Evolutionary conservation across 1,140 invertebrate species (phyloP).

Genomic region (Euborellia annulipes): DNA sequence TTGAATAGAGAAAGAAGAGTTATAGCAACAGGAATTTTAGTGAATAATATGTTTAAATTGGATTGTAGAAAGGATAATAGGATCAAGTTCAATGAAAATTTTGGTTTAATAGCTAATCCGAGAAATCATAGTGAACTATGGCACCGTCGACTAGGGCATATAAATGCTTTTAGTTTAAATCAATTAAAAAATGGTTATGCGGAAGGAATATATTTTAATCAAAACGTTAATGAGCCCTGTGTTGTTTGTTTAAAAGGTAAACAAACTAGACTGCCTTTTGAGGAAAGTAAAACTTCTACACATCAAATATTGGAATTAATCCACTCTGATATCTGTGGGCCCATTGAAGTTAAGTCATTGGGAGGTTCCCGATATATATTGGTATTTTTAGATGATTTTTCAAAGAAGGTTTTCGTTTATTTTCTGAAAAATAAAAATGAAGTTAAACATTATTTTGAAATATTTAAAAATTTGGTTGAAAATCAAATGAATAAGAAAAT

Average conservation of each 20-base stretch:
- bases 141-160: constrained; percentile 10
- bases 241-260: constrained; percentile 20
- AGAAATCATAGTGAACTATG: too few species aligned
- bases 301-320: constrained; percentile 7
- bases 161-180: constrained; percentile 7
- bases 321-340: constrained; percentile 5
- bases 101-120: too few species aligned
- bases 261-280: constrained; percentile 15
- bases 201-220: constrained; percentile 8
- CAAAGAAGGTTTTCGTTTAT: constrained; percentile 15
- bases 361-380: constrained; percentile 25
- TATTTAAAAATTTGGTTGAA: constrained; percentile 21
- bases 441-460: constrained; percentile 21
- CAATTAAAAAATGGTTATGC: background rate
- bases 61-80: too few species aligned
- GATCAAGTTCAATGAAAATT: too few species aligned
- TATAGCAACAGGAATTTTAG: too few species aligned
- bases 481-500: constrained; percentile 21
- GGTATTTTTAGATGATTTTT: constrained; percentile 21
- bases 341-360: constrained; percentile 15
- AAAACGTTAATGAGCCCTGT: constrained; percentile 11
- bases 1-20: too few species aligned
- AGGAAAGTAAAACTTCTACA: constrained; percentile 7
- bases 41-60: too few species aligned
- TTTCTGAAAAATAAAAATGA: constrained; percentile 18